phyloP scores from a whole-genome alignment of 2,797 vertebrate species.

The Megaceryle alcyon region DNA sequence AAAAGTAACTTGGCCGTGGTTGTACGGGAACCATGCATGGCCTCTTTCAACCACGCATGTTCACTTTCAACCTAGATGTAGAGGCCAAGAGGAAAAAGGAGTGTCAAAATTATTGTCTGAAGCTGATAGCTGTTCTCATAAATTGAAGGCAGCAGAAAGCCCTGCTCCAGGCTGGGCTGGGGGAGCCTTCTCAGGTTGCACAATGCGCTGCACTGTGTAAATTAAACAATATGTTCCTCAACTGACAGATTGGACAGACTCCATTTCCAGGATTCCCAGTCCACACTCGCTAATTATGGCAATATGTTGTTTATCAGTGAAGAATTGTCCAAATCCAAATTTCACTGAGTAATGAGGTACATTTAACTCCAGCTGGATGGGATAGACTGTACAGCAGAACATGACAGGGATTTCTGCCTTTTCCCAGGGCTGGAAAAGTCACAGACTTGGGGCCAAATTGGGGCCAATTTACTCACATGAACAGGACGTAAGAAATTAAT shows the following conservation, averaged over 20 bases:
- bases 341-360: constrained; percentile 68
- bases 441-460: constrained; percentile 1
- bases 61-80: neutral
- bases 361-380: constrained; percentile 68
- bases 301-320: constrained; percentile 69
- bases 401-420: constrained; percentile 53
- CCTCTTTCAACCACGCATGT: neutral
- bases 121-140: neutral
- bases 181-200: constrained; percentile 36
- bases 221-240: constrained; percentile 43
- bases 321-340: constrained; percentile 63
- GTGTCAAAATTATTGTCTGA: neutral
- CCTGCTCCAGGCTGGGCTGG: neutral
- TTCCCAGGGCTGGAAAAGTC: constrained; percentile 48
- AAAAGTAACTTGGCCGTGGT: neutral
- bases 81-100: neutral
- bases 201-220: constrained; percentile 1
- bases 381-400: neutral
- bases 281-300: constrained; percentile 64
- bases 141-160: neutral
- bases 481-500: constrained; percentile 4
- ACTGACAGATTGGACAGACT: constrained; percentile 37
- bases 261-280: constrained; percentile 66
- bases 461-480: constrained; percentile 16
- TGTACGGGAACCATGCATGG: fast-evolving